Percentiles rank a stretch among this genome's conserved stretches.
These are phyloP conservation scores for Polydrusus cervinus DNA, from an alignment of 2,888 invertebrate genomes.

Conservation along the genomic window DNA sequence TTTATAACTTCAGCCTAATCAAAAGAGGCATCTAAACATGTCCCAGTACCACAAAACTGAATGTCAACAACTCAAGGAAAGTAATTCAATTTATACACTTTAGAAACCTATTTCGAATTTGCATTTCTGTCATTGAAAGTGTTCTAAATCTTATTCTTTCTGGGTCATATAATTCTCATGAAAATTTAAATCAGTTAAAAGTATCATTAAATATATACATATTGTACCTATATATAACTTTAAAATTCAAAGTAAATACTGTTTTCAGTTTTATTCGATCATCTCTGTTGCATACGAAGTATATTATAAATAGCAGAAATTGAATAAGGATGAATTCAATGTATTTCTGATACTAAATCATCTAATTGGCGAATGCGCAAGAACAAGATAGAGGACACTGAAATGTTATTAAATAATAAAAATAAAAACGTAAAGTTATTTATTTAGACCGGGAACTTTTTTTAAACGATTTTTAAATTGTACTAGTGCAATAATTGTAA, in stretches of 20 bases:
- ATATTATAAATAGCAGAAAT: neutral
- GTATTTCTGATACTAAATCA: too few species aligned
- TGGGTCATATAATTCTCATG: constrained; percentile 41
- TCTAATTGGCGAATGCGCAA: neutral
- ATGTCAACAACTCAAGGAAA: constrained; percentile 6
- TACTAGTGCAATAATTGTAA: too few species aligned
- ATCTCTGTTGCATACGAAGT: neutral
- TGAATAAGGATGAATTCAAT: too few species aligned
- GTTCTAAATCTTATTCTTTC: constrained; percentile 37
- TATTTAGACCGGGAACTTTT: too few species aligned
- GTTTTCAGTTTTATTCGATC: neutral
- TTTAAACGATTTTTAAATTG: too few species aligned
- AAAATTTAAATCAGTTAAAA: constrained; percentile 29
- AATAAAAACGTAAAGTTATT: too few species aligned
- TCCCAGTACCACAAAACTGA: too few species aligned
- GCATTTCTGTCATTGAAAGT: constrained; percentile 47
- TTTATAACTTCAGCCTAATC: too few species aligned
- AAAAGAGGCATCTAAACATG: too few species aligned
- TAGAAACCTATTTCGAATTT: constrained; percentile 34
- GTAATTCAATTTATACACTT: constrained; percentile 33
- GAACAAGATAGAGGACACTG: neutral
- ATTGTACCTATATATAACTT: neutral
- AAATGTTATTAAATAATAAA: too few species aligned
- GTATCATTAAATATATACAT: too few species aligned
- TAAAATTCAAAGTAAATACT: constrained; percentile 1